These are phyloP conservation scores for Pygathrix nemaeus DNA, from an alignment of 2,113 vertebrate genomes.

Conservation along the genomic window DNA sequence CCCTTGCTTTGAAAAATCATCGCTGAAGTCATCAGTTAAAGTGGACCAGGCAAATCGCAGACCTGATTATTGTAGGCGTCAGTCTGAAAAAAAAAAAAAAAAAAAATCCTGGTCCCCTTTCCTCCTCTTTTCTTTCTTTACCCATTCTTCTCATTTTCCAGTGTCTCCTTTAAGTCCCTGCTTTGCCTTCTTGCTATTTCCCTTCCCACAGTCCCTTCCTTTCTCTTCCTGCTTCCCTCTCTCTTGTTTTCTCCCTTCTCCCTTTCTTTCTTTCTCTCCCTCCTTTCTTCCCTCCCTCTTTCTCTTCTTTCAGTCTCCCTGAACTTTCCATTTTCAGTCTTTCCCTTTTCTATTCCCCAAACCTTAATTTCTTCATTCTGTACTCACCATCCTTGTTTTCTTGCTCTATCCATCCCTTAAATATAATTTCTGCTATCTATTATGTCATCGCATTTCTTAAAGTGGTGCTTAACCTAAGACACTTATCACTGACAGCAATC, in stretches of 20 bases:
- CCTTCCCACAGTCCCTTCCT: too few species aligned
- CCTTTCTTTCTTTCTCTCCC: neutral
- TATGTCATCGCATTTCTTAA: neutral
- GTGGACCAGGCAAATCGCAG: slow-evolving; percentile 36
- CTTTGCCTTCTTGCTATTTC: neutral
- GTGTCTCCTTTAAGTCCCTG: neutral
- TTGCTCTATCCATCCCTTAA: neutral
- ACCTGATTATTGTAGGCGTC: neutral
- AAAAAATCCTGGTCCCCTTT: too few species aligned
- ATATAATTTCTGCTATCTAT: neutral
- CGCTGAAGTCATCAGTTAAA: slow-evolving; percentile 31
- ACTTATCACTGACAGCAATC: neutral
- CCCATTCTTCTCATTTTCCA: neutral
- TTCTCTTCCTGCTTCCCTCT: neutral
- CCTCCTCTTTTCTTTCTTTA: fast-evolving
- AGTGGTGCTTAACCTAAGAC: neutral
- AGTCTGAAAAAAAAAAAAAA: neutral
- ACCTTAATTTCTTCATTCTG: neutral
- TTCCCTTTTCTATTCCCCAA: neutral
- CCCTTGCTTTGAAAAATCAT: slow-evolving; percentile 61
- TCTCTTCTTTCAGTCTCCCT: neutral
- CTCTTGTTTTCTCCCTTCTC: fast-evolving
- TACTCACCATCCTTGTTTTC: neutral
- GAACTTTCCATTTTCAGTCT: neutral
- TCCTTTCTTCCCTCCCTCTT: neutral